phyloP scores from a whole-genome alignment of 2,113 vertebrate species.

The Pollimyrus isidori region DNA sequence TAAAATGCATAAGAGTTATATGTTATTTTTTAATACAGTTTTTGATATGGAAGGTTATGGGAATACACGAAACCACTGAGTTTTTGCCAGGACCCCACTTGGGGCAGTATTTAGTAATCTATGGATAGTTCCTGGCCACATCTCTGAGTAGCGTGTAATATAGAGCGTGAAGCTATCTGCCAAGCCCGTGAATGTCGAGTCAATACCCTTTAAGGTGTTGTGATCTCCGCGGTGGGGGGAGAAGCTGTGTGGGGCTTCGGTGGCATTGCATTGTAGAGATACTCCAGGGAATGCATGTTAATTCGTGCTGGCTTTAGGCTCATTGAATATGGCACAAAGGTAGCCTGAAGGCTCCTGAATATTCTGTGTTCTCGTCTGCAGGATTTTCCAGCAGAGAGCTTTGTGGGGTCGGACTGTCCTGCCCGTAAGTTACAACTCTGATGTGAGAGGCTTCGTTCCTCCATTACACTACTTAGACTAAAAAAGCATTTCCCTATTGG shows the following conservation, averaged over 20 bases:
- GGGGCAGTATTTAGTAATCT: background rate
- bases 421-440: constrained; percentile 51
- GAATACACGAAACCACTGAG: background rate
- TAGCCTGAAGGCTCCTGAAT: too few species aligned
- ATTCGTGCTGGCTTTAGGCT: background rate
- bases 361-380: constrained; percentile 33
- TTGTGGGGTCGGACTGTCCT: constrained; percentile 33
- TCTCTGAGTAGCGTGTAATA: background rate
- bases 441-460: background rate
- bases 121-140: background rate
- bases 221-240: constrained; percentile 25
- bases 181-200: constrained; percentile 16
- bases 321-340: background rate
- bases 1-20: background rate
- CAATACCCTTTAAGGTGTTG: constrained; percentile 32
- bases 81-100: background rate
- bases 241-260: background rate
- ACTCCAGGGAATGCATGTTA: background rate
- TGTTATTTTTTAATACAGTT: background rate
- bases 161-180: background rate
- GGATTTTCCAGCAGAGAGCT: constrained; percentile 64
- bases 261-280: background rate
- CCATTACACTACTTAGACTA: background rate
- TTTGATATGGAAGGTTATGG: background rate
- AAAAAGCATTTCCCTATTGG: background rate